Percentiles rank a stretch among this genome's conserved stretches.
These are phyloP conservation scores for Tiaroga cobitis DNA, from an alignment of 2,797 vertebrate genomes.

Conservation along the genomic window DNA sequence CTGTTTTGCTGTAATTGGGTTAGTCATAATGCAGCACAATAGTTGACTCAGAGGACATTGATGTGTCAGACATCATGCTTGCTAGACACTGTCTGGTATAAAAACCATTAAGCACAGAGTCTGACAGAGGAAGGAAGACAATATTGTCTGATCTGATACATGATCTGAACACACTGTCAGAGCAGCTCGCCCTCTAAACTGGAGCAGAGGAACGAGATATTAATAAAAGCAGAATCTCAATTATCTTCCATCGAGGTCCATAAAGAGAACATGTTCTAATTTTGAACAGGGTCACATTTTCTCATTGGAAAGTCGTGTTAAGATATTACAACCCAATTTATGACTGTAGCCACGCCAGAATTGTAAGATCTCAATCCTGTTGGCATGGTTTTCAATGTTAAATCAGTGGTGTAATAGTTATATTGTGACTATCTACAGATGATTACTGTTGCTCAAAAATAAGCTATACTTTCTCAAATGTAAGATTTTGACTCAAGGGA, in stretches of 20 bases:
- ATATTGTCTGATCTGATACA: conserved; percentile 13
- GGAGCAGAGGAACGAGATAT: conserved; percentile 67
- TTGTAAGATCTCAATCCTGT: not conserved
- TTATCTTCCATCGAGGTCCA: conserved; percentile 68
- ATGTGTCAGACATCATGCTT: not conserved
- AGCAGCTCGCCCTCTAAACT: conserved; percentile 59
- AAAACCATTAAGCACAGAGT: not conserved
- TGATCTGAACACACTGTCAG: conserved; percentile 29
- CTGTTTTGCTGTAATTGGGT: not conserved
- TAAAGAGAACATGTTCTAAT: conserved; percentile 73
- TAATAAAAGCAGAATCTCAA: conserved; percentile 74
- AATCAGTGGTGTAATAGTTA: conserved; percentile 13
- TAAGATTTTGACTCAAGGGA: conserved; percentile 16
- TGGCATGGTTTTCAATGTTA: not conserved
- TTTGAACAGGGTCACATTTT: conserved; percentile 74
- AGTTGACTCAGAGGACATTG: conserved; percentile 6
- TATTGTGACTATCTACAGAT: not conserved
- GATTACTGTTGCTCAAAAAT: not conserved
- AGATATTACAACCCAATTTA: conserved; percentile 75
- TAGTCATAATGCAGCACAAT: not conserved
- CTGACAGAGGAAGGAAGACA: not conserved
- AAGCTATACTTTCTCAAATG: not conserved
- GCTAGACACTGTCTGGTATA: not conserved
- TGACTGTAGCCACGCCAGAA: conserved; percentile 51
- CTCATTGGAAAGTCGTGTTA: conserved; percentile 67